phyloP scores from a whole-genome alignment of 2,113 vertebrate genomes.

The Melanocharis versteri region DNA sequence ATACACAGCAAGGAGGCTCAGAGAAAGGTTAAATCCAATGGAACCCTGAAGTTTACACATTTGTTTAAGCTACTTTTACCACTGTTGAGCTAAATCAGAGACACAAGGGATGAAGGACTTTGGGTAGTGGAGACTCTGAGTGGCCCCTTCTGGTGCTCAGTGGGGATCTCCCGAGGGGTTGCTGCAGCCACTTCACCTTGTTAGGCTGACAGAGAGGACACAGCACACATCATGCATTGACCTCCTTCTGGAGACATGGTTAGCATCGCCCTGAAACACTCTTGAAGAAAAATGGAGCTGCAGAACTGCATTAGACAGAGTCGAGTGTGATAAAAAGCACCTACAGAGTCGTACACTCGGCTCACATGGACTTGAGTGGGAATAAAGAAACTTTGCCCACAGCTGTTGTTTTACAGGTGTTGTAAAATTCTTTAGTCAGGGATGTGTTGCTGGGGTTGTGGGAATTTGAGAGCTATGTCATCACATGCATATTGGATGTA shows the following conservation, averaged over 20 bases:
- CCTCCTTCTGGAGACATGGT: background rate
- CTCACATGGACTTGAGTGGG: rapidly evolving
- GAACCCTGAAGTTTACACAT: background rate
- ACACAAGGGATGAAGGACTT: background rate
- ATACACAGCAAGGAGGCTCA: background rate
- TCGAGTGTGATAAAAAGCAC: background rate
- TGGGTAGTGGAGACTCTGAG: background rate
- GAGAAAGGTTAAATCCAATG: background rate
- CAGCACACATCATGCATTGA: too few species aligned
- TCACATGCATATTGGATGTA: background rate
- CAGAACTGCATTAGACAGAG: background rate
- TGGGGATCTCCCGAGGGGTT: background rate
- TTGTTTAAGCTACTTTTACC: background rate
- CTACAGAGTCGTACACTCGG: background rate
- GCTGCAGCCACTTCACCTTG: rapidly evolving
- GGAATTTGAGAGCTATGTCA: background rate
- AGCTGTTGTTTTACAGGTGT: too few species aligned
- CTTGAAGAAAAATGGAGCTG: background rate
- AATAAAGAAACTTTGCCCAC: background rate
- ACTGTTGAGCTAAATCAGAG: background rate
- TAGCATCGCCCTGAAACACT: background rate
- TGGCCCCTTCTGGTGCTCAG: background rate
- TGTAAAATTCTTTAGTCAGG: background rate
- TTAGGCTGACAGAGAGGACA: background rate
- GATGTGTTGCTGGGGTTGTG: rapidly evolving